Percentiles rank a stretch among this genome's conserved stretches.
Evolutionary conservation across 2,888 invertebrate genomes (phyloP).

Genomic region (Ypsolopha scabrella): DNA sequence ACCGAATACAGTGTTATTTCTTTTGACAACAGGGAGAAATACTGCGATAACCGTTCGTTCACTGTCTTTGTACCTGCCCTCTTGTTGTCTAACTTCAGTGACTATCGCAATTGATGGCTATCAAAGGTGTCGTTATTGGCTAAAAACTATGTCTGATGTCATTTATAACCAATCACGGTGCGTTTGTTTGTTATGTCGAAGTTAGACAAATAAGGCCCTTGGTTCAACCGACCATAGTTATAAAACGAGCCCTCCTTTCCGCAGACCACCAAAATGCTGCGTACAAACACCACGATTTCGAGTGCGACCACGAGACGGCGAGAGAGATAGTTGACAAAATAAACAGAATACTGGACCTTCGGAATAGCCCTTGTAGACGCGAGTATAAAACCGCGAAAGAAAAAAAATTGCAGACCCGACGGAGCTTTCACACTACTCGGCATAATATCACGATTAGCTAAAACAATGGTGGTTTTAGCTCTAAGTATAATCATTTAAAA

Average conservation of each 20-base stretch:
- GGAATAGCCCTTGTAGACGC: conserved; percentile 82
- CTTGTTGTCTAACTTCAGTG: too few species aligned
- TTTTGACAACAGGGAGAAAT: background rate
- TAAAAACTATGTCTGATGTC: too few species aligned
- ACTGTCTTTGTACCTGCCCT: background rate
- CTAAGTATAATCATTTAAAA: background rate
- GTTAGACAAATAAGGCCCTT: too few species aligned
- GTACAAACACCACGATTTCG: conserved; percentile 91
- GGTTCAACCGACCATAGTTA: background rate
- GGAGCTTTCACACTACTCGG: conserved; percentile 62
- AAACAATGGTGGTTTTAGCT: background rate
- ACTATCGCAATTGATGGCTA: too few species aligned
- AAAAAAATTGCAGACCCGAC: conserved; percentile 73
- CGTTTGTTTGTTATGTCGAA: too few species aligned
- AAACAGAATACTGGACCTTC: conserved; percentile 86
- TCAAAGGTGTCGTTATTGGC: too few species aligned
- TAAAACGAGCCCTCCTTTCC: conserved; percentile 9
- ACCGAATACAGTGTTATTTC: background rate
- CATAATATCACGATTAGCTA: conserved; percentile 43
- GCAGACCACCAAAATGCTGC: conserved; percentile 33
- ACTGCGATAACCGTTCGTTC: background rate
- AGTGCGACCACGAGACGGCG: conserved; percentile 80
- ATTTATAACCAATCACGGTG: too few species aligned
- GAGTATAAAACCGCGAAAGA: conserved; percentile 85
- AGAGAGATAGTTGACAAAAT: conserved; percentile 90